Percentiles rank a stretch among this genome's conserved stretches.
Evolutionary conservation across 2,113 vertebrate genomes (phyloP).

Genomic region (Callipepla californica): DNA sequence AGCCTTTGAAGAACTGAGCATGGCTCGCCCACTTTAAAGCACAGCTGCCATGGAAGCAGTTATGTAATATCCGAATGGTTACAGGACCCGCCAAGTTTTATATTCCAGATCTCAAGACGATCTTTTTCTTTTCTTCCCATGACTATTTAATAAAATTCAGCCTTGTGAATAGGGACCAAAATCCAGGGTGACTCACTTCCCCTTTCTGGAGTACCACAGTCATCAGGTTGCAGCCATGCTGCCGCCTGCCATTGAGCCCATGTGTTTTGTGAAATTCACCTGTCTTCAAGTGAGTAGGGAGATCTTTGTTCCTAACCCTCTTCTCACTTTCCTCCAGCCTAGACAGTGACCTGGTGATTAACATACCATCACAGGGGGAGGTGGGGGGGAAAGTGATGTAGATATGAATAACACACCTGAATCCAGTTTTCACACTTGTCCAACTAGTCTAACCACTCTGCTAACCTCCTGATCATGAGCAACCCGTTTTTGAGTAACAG

Average conservation of each 20-base stretch:
- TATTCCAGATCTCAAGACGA: background rate
- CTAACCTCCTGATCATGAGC: conserved; percentile 13
- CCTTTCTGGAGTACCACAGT: background rate
- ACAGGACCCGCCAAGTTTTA: conserved; percentile 3
- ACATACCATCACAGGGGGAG: background rate
- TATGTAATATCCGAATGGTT: background rate
- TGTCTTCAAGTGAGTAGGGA: background rate
- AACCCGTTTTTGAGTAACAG: conserved; percentile 27
- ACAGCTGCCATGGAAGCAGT: background rate
- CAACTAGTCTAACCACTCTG: conserved; percentile 42
- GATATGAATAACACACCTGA: conserved; percentile 46
- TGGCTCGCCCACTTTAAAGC: conserved; percentile 5
- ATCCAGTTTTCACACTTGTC: conserved; percentile 8
- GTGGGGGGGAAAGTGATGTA: background rate
- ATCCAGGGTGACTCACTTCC: background rate
- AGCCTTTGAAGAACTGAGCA: conserved; percentile 59
- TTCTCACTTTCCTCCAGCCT: background rate
- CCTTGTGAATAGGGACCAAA: background rate
- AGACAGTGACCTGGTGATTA: conserved; percentile 10
- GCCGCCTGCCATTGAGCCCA: background rate
- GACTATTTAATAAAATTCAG: conserved; percentile 7
- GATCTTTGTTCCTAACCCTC: background rate
- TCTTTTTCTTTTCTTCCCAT: background rate
- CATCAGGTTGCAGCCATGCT: background rate
- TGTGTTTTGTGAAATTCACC: background rate